Evolutionary conservation across 2,888 invertebrate genomes (phyloP), one percentile per base, ranked within the genome.

Genomic region (Tetranychus piercei): DNA sequence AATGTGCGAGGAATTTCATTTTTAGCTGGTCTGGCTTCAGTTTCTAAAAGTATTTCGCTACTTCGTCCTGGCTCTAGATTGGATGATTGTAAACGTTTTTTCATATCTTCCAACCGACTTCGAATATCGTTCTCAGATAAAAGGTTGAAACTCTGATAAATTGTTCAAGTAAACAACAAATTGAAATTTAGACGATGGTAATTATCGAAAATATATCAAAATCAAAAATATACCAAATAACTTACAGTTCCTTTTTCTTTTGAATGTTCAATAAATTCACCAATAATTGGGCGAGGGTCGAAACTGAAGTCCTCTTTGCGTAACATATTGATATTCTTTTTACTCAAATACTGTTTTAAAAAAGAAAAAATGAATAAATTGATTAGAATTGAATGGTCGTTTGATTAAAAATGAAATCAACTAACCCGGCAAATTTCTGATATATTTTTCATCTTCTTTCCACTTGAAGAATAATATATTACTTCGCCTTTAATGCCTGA

Each of bases 401-500:
- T 23, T 5, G 11, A 23, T 18, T 15, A 15, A 44, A 20, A 23
- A n/a, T 6, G 2, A 23, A 11, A 69, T 6, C 22, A 23, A 69
- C 71, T 71, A 79, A 86, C 86, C 83, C 85, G 83, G 15, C 84
- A 80, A 71, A 88, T 85, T 81, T 88, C 88, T 6, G 86, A 84
- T 81, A 86, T 87, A 78, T 85, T 86, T 78, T 85, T 85, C 80
- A 88, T 85, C 76, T 85, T 86, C 80, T 86, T 86, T 66, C 87
- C 87, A 81, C 86, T 87, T 0, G 88, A 88, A 72, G 87, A 86
- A 78, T 88, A 88, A 83, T 97, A 97, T 76, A 88, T 87, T 71
- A 97, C 95, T 81, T 96, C 95, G n/a, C 96, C 94, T 79, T 90
- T 89, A 78, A 90, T 88, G 66, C 94, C 93, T 80, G 88, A 89